Base-by-base conservation (phyloP, 2,113 vertebrate species). In the Nothobranchius furzeri region DNA sequence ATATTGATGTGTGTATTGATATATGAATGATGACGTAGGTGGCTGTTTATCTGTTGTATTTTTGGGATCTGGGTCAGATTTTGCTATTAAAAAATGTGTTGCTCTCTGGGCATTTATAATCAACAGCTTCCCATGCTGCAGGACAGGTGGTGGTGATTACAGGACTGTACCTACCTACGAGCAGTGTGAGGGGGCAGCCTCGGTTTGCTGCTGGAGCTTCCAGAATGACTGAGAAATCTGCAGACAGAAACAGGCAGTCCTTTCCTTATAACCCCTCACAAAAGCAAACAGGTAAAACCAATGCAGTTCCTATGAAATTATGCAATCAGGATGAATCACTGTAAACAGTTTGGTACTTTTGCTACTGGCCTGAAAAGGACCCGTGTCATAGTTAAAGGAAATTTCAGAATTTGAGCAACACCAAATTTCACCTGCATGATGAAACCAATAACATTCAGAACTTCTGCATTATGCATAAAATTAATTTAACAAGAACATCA, bases 211-310 rank as follows among this genome's bases (percentile, higher is more conserved):
- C 91, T 89, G 7, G 87, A 90, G 75, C 92, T 90, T 74, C 94
- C 95, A 75, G 94, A 95, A 81, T 96, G 95, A 89, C 95, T 96
- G 35, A 98, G 90, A 77, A 97, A 95, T 75, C 96, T 96, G 85
- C 20, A 65, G 15, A 56, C 1, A 5, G 7, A 65, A 35, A 49
- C 30, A 60, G 25, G 55, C 7, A 0, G 7, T 24, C 1, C 0
- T 2, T 11, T 8, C 1, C 11, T 24, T 13, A n/a, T 0, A 35
- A 2, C 9, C 1, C 3, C 7, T 3, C 8, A 46, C 3, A 42
- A 20, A 63, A 20, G 25, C 8, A 25, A 36, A 59, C 48, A 25
- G 30, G 7, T 47, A 17, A 55, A 66, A 48, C n/a, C 40, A 15
- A 10, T 7, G 12, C 0, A 40, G 10, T 45, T 24, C 3, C 2